Evolutionary conservation across 2,797 vertebrate genomes (phyloP), one percentile per base, ranked within the genome.

Genomic region (Phalloptychus januarius): DNA sequence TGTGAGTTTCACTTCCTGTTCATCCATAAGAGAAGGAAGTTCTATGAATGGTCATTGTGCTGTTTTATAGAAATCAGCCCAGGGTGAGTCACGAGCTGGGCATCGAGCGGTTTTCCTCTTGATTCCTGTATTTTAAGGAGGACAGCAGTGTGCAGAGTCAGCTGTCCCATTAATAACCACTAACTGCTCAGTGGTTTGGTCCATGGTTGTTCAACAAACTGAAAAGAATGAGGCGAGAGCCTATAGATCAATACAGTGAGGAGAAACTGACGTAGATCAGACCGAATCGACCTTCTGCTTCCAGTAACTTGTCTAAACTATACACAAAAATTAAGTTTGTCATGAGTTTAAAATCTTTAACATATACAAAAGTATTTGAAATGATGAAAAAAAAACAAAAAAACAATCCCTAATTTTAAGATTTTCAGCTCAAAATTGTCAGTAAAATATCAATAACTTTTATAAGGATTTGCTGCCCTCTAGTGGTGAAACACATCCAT

Each of bases 91-190:
- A 88, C 80, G 71, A 72, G 44, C 73, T 76, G 77, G 77, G 86
- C 81, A 92, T 86, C 70, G 77, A 89, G 83, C 84, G 48, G 81
- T 85, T 91, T 92, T 87, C 78, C 83, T 83, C 82, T 72, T 61
- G 82, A 87, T 91, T 92, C 82, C 77, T 80, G 88, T 69, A 69
- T 93, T 93, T 94, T 91, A 92, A 88, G 80, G 86, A 48, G 67
- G 87, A 82, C 79, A 86, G 87, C 78, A 77, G 77, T 42, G 48
- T 0, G 20, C 78, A 81, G 80, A 80, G 79, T 92, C 84, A 82
- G 89, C 86, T 86, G 86, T 88, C 85, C 58, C 88, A 90, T 94
- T 91, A 92, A 93, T 94, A 94, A 88, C 84, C 83, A 82, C 87
- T 86, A 88, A 93, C 88, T 89, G 89, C 88, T 91, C 90, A 87